These are phyloP conservation scores for Strix uralensis DNA, from an alignment of 2,113 vertebrate genomes.

Conservation along the genomic window DNA sequence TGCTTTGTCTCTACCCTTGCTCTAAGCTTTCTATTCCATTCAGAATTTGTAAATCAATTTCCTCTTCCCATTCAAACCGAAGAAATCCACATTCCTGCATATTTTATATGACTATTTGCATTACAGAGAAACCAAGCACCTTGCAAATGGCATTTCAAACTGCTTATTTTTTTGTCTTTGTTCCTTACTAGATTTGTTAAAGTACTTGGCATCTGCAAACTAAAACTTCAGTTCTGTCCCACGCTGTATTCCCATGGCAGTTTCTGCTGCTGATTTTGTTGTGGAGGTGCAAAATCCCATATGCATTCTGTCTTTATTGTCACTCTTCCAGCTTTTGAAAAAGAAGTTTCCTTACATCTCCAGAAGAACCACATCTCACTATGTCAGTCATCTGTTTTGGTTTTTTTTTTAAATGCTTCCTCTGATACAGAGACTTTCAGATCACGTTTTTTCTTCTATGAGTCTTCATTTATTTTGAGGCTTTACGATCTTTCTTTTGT, in stretches of 20 bases:
- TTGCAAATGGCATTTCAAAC: slow-evolving; percentile 52
- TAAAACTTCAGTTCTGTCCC: neutral
- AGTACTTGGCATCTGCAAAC: neutral
- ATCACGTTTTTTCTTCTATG: neutral
- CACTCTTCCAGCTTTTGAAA: neutral
- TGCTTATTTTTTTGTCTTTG: neutral
- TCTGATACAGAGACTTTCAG: neutral
- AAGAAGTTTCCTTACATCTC: neutral
- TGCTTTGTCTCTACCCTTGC: slow-evolving; percentile 20
- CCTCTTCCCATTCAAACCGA: slow-evolving; percentile 56
- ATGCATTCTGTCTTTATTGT: neutral
- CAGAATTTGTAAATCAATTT: slow-evolving; percentile 66
- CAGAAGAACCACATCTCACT: neutral
- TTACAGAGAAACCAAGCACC: slow-evolving; percentile 50
- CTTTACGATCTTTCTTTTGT: neutral
- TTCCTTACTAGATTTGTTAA: neutral
- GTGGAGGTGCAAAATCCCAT: neutral
- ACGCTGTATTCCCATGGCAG: neutral
- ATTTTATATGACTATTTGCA: slow-evolving; percentile 53
- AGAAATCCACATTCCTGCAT: slow-evolving; percentile 65
- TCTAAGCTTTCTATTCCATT: slow-evolving; percentile 32
- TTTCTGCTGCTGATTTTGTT: neutral
- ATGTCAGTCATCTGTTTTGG: neutral
- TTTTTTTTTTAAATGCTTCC: neutral
- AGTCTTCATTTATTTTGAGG: neutral